Conservation (phyloP, 2,113 vertebrate genomes). For the Ahaetulla prasina region DNA sequence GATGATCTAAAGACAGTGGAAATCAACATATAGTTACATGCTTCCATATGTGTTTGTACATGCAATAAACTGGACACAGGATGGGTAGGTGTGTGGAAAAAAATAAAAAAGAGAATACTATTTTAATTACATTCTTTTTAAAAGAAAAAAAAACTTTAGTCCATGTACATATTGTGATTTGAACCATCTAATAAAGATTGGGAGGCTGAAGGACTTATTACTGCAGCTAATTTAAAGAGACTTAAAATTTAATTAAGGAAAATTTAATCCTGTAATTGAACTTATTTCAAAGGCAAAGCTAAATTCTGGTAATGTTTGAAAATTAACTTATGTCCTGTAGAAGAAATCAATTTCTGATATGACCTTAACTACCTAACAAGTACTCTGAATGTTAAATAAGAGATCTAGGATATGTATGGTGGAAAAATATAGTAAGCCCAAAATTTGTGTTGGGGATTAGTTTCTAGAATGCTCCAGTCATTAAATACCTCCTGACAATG, state of each 20-base stretch:
- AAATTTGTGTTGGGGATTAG: conserved; percentile 11
- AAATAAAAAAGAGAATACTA: not conserved
- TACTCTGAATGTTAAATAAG: conserved; percentile 22
- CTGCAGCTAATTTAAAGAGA: not conserved
- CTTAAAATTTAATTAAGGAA: not conserved
- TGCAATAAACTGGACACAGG: not conserved
- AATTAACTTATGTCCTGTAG: conserved; percentile 22
- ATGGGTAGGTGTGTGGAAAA: not conserved
- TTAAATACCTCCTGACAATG: not conserved
- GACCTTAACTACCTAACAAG: conserved; percentile 14
- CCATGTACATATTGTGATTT: not conserved
- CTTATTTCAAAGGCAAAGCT: conserved; percentile 29
- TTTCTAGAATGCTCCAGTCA: not conserved
- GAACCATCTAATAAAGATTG: not conserved
- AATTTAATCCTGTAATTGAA: conserved; percentile 19
- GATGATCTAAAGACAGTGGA: not conserved
- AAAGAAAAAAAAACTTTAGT: not conserved
- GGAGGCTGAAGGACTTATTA: conserved; percentile 14
- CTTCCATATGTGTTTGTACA: not conserved
- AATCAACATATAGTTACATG: not conserved
- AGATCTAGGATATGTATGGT: not conserved
- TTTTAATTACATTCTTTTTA: not conserved
- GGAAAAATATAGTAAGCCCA: not conserved
- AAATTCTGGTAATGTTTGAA: not conserved
- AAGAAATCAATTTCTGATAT: conserved; percentile 3